Evolutionary conservation across 2,113 vertebrate species (phyloP).

Genomic region (Tragulus kanchil): DNA sequence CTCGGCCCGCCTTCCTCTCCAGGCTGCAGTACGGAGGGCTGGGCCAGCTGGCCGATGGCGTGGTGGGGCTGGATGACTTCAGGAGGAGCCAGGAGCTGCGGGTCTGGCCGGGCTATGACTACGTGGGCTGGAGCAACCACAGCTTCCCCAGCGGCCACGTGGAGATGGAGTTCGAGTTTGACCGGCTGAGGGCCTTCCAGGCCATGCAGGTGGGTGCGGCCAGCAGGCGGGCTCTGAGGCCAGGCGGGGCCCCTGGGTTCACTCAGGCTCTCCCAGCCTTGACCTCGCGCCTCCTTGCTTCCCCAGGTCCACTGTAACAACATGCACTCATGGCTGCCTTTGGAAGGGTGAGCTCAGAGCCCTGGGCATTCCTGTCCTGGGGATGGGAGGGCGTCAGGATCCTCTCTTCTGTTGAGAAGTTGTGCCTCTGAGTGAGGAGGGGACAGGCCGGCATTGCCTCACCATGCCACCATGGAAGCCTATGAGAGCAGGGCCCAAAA

Average conservation of each 20-base stretch:
- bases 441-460: neutral
- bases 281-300: no score
- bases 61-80: slow-evolving; percentile 95
- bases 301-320: no score
- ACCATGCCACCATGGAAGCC: neutral
- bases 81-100: slow-evolving; percentile 91
- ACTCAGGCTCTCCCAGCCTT: neutral
- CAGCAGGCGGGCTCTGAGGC: neutral
- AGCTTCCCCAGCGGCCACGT: slow-evolving; percentile 89
- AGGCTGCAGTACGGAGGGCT: slow-evolving; percentile 95
- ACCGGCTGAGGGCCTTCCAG: slow-evolving; percentile 91
- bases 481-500: neutral
- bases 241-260: neutral
- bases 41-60: slow-evolving; percentile 94
- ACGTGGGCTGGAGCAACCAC: slow-evolving; percentile 93
- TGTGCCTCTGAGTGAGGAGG: neutral
- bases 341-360: slow-evolving; percentile 91
- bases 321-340: slow-evolving; percentile 95
- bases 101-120: slow-evolving; percentile 96
- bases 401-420: neutral
- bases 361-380: neutral
- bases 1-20: neutral
- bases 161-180: slow-evolving; percentile 96
- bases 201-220: slow-evolving; percentile 91
- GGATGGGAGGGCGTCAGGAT: accelerated